These are phyloP conservation scores for Euborellia annulipes DNA, from an alignment of 1,140 invertebrate genomes.

Conservation along the genomic window DNA sequence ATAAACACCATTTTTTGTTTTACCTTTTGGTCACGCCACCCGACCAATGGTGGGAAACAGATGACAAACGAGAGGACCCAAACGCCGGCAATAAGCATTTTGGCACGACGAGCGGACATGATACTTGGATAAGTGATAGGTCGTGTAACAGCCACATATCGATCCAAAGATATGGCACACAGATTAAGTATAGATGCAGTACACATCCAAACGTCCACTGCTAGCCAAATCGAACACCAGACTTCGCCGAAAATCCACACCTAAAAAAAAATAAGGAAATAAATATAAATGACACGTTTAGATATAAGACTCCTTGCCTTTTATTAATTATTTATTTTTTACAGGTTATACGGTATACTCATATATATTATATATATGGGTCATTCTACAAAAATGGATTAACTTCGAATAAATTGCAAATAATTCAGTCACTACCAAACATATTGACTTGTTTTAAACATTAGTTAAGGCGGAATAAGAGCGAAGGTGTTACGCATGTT, in stretches of 20 bases:
- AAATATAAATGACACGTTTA: too few relatives aligned
- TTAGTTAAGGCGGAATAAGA: too few relatives aligned
- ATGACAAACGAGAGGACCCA: slow-evolving; percentile 94
- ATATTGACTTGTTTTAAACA: too few relatives aligned
- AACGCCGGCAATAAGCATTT: slow-evolving; percentile 71
- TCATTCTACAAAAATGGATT: too few relatives aligned
- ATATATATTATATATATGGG: too few relatives aligned
- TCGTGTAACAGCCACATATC: slow-evolving; percentile 87
- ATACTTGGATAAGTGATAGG: slow-evolving; percentile 84
- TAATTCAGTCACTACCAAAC: too few relatives aligned
- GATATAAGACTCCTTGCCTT: too few relatives aligned
- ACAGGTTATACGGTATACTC: too few relatives aligned
- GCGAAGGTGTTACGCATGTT: too few relatives aligned
- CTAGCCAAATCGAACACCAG: slow-evolving; percentile 85
- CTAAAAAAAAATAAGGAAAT: slow-evolving; percentile 34
- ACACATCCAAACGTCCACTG: slow-evolving; percentile 92
- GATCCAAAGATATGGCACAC: slow-evolving; percentile 78
- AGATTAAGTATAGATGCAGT: slow-evolving; percentile 90
- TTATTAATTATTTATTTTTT: too few relatives aligned
- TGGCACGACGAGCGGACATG: slow-evolving; percentile 78
- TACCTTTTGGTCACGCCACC: slow-evolving; percentile 65
- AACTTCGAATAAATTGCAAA: too few relatives aligned
- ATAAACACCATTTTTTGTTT: too few relatives aligned
- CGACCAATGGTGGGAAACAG: slow-evolving; percentile 89
- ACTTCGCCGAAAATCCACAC: slow-evolving; percentile 85